Base-by-base conservation (phyloP, 2,113 vertebrate species). In the Ramphastos sulfuratus region DNA sequence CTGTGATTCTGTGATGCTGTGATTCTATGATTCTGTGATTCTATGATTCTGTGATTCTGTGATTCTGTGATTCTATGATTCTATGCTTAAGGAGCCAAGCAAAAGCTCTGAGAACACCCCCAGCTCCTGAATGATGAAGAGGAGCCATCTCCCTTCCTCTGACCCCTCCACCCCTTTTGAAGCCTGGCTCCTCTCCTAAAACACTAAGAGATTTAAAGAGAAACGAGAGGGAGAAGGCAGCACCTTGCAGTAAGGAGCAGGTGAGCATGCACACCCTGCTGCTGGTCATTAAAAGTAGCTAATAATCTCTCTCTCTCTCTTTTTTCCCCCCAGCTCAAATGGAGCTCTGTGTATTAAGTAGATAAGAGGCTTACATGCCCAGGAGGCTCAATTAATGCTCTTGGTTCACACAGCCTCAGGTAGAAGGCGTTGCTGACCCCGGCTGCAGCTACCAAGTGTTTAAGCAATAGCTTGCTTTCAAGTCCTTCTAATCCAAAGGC, bases 361-460 rank as follows among this genome's bases (percentile, higher is more conserved):
- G 95, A 96, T 96, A 96, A 96, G 96, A 96, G 35, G 94, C 92
- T 96, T 95, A 96, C 73, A 63, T 85, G 86, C 94, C 92, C 93
- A 88, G 94, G 94, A 95, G 96, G 87, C 76, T 94, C 95, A 96
- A 95, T 96, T 96, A 96, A 95, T 2, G 80, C 91, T 88, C 85
- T 94, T 84, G 92, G 83, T 82, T 91, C 85, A 66, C 80, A 82
- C 1, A 0, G 90, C 87, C 85, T 69, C 73, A 94, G 92, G 95
- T 90, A 85, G 66, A 87, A 93, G 65, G 59, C 70, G 30, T 13
- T 79, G 63, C 94, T 88, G 90, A 95, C 94, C 91, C 77, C 54
- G 79, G 87, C 74, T 94, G 83, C 83, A 86, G 90, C 73, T 59
- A 70, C 85, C 69, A 85, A 66, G 82, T 77, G 82, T 77, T 87